Percentiles rank a stretch among this genome's conserved stretches.
These are phyloP conservation scores for Brachionus manjavacas DNA, from an alignment of 1,140 invertebrate species.

Conservation along the genomic window DNA sequence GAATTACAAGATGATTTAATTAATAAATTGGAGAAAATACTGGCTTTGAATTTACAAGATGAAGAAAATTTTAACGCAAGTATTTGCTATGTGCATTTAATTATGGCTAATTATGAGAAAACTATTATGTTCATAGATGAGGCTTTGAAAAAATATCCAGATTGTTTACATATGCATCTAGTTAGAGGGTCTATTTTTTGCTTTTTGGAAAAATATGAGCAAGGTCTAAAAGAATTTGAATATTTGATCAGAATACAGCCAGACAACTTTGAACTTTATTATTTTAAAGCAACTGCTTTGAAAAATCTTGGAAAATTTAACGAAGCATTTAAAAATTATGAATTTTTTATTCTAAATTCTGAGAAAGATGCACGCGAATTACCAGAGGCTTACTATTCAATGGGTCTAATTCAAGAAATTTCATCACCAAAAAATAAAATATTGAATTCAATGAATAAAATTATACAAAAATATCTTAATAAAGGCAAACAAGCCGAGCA, in stretches of 20 bases:
- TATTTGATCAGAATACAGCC: too few relatives aligned
- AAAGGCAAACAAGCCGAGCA: too few relatives aligned
- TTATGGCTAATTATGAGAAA: background rate
- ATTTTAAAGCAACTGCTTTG: background rate
- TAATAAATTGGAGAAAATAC: background rate
- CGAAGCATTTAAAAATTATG: background rate
- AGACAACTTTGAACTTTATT: too few relatives aligned
- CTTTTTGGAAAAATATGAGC: background rate
- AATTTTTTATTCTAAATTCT: background rate
- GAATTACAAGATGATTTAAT: background rate
- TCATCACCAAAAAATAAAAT: too few relatives aligned
- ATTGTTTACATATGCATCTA: background rate
- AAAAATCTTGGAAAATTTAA: background rate
- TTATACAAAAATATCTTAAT: too few relatives aligned
- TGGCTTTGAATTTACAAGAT: background rate
- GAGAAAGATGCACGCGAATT: background rate
- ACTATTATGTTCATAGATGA: background rate
- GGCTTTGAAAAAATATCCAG: background rate
- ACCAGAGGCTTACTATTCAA: conserved; percentile 7
- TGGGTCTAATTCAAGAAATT: too few relatives aligned
- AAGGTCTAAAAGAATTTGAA: background rate
- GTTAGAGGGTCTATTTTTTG: background rate
- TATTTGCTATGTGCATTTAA: background rate
- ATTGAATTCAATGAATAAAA: too few relatives aligned
- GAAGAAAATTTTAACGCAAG: background rate